phyloP scores from a whole-genome alignment of 1,140 invertebrate species.

The Lordiphosa collinella region DNA sequence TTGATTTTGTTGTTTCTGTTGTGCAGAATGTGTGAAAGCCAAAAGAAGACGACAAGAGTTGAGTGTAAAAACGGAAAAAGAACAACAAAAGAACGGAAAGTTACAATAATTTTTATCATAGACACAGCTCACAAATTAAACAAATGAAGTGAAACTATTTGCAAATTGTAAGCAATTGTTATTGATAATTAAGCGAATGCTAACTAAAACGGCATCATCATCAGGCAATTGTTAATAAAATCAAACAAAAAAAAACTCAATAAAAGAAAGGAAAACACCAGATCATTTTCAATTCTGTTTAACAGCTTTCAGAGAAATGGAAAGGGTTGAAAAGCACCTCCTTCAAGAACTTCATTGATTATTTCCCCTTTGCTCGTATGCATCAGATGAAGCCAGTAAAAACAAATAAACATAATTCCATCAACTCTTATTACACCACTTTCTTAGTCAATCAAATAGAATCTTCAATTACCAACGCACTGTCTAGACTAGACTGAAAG shows the following conservation, averaged over 20 bases:
- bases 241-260: constrained; percentile 72
- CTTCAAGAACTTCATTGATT: not conserved
- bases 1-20: constrained; percentile 17
- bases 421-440: too few relatives aligned
- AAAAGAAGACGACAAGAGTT: constrained; percentile 29
- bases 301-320: not conserved
- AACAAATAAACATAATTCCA: too few relatives aligned
- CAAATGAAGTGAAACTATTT: too few relatives aligned
- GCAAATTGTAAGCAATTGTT: constrained; percentile 71
- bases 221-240: constrained; percentile 67
- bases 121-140: too few relatives aligned
- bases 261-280: constrained; percentile 48
- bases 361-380: not conserved
- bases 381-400: not conserved
- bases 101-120: too few relatives aligned
- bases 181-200: constrained; percentile 64
- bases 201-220: constrained; percentile 42
- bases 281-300: too few relatives aligned
- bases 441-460: too few relatives aligned
- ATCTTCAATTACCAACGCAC: too few relatives aligned
- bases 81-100: too few relatives aligned
- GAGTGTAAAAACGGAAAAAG: constrained; percentile 27
- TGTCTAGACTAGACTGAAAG: too few relatives aligned
- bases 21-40: constrained; percentile 7
- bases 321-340: not conserved